Base-by-base conservation (phyloP, 2,113 vertebrate species). In the Barbus barbus region DNA sequence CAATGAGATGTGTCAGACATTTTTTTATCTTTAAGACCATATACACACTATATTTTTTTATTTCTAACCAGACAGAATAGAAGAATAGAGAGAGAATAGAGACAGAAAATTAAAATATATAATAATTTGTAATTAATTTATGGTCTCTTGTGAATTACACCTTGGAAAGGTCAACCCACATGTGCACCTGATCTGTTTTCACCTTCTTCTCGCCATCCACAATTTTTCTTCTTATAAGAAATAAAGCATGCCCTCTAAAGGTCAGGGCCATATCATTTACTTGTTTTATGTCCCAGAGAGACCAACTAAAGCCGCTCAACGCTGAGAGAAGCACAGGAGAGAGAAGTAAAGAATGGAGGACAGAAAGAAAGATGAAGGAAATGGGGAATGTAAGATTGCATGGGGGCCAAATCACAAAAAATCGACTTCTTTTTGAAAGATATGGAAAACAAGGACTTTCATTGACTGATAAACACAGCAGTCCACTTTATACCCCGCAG, bases 131-230 rank as follows among this genome's bases (percentile, higher is more conserved):
- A 84, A 84, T 87, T 84, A 81, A 87, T 84, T 71, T n/a, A n/a
- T n/a, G n/a, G n/a, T n/a, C n/a, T n/a, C n/a, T 71, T 83, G 82
- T 86, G 51, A 90, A 91, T 60, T 87, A 87, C 80, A 87, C 69
- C 3, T 73, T 7, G 22, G 36, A 63, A 72, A 51, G 72, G 26
- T 75, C 89, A 71, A 69, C 78, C 79, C 73, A 81, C 53, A 82
- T n/a, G 51, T 78, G 75, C 73, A 51, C 73, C 26, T 51, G n/a
- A 48, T 31, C 48, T 51, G 26, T 22, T 51, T 44, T 78, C 31
- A 22, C 28, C 26, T 38, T 38, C 74, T 56, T 53, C 48, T n/a
- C 71, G 3, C 71, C 26, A 48, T 9, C 22, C 75, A 20, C 24
- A 24, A 36, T 58, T 78, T 78, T 78, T 58, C 75, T 60, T 56